These are phyloP conservation scores for Leptogaster cylindrica DNA, from an alignment of 2,888 invertebrate species.

Conservation along the genomic window DNA sequence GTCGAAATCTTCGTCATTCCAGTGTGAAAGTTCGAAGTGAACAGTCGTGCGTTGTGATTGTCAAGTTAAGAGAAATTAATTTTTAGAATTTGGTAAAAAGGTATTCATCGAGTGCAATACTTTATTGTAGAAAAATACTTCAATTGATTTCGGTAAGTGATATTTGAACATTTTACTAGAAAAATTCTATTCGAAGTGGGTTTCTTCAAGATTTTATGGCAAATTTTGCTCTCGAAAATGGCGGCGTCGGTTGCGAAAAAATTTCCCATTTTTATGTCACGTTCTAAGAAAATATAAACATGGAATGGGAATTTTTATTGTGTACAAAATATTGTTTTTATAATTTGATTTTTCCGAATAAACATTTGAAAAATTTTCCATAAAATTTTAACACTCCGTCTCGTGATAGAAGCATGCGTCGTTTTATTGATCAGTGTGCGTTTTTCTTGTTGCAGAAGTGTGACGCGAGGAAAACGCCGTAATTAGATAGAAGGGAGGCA, in stretches of 20 bases:
- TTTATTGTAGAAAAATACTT: too few species aligned
- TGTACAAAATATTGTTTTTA: constrained; percentile 12
- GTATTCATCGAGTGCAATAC: too few species aligned
- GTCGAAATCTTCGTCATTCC: constrained; percentile 27
- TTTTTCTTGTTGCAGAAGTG: constrained; percentile 22
- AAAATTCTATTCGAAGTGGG: background rate
- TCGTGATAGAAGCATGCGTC: constrained; percentile 25
- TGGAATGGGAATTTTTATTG: constrained; percentile 24
- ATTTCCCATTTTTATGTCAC: constrained; percentile 40
- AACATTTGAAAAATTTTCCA: too few species aligned
- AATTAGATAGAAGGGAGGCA: constrained; percentile 3
- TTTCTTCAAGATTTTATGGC: constrained; percentile 5
- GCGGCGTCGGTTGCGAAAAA: constrained; percentile 44
- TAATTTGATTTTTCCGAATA: too few species aligned
- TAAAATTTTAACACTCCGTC: background rate
- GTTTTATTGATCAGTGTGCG: constrained; percentile 38
- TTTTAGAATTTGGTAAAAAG: background rate
- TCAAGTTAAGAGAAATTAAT: constrained; percentile 9
- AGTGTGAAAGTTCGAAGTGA: constrained; percentile 16
- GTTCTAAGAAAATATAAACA: constrained; percentile 30
- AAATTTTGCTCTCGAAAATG: constrained; percentile 45
- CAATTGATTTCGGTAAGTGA: background rate
- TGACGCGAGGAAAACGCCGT: background rate
- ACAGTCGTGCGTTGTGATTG: constrained; percentile 15
- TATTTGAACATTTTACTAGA: background rate